phyloP scores from a whole-genome alignment of 2,113 vertebrate genomes.

The Rhinopithecus roxellana region DNA sequence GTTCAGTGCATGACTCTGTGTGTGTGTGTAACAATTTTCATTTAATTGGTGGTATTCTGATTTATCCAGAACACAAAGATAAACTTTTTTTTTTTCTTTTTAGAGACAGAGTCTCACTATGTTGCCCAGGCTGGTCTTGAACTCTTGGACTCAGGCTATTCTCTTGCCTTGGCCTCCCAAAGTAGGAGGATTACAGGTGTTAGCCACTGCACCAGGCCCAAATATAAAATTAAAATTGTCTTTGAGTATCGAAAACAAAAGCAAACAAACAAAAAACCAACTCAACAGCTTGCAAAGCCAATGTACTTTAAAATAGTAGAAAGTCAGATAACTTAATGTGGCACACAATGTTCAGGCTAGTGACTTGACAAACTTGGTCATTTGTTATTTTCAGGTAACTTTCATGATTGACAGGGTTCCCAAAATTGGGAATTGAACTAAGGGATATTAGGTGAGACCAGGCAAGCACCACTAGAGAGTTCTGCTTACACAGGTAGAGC shows the following conservation, averaged over 20 bases:
- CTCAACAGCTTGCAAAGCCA: background rate
- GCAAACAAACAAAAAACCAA: background rate
- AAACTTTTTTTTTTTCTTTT: too few relatives aligned
- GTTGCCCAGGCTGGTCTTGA: too few relatives aligned
- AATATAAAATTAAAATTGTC: background rate
- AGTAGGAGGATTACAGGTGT: too few relatives aligned
- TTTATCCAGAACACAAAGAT: background rate
- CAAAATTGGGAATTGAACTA: background rate
- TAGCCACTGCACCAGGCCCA: too few relatives aligned
- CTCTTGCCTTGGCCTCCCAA: too few relatives aligned
- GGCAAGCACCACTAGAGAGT: background rate
- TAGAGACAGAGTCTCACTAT: too few relatives aligned
- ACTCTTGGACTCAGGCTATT: too few relatives aligned
- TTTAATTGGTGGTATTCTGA: background rate
- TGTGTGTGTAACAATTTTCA: background rate
- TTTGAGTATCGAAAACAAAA: background rate
- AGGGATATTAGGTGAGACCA: background rate
- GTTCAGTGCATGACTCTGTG: background rate
- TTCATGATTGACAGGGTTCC: background rate
- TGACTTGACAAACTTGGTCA: background rate
- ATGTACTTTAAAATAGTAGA: background rate
- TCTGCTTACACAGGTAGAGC: background rate
- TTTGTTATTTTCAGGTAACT: background rate
- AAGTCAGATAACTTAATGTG: background rate
- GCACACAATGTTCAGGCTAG: background rate